These are phyloP conservation scores for Hirtodrosophila cameraria DNA, from an alignment of 2,888 invertebrate genomes.

Conservation along the genomic window DNA sequence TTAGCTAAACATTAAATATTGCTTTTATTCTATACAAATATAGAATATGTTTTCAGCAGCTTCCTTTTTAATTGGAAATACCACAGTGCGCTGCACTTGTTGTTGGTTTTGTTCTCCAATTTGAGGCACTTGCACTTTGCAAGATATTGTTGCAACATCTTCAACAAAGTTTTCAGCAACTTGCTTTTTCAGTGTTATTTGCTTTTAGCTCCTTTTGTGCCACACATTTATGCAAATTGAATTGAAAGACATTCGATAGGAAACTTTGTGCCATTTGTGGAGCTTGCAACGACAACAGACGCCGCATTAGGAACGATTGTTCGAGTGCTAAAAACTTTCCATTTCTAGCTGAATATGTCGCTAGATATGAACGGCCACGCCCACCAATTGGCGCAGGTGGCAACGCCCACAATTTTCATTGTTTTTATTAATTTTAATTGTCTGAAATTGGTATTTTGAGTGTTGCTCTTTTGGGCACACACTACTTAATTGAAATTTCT, in stretches of 20 bases:
- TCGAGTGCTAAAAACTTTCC: constrained; percentile 16
- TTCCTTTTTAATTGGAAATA: no score
- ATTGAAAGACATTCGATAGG: constrained; percentile 24
- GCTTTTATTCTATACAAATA: no score
- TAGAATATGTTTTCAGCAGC: no score
- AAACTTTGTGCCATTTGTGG: constrained; percentile 37
- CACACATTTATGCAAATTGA: constrained; percentile 54
- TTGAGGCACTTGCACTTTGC: constrained; percentile 21
- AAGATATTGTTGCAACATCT: constrained; percentile 32
- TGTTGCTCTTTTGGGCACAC: constrained; percentile 8
- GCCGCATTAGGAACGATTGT: constrained; percentile 24
- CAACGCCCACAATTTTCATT: constrained; percentile 44
- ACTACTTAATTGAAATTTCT: constrained; percentile 63
- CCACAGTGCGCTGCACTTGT: constrained; percentile 24
- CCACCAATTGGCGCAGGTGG: constrained; percentile 43
- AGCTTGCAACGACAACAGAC: constrained; percentile 27
- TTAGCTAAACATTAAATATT: not conserved
- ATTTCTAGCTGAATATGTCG: constrained; percentile 17
- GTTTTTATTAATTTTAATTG: constrained; percentile 49
- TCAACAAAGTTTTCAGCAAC: constrained; percentile 25
- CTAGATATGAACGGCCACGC: constrained; percentile 17
- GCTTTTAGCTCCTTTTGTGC: constrained; percentile 18
- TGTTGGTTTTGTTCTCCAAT: constrained; percentile 1
- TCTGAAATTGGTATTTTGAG: constrained; percentile 42
- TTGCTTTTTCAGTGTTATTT: constrained; percentile 11